These are phyloP conservation scores for Cheilosia vulpina DNA, from an alignment of 2,888 invertebrate genomes.

Conservation along the genomic window DNA sequence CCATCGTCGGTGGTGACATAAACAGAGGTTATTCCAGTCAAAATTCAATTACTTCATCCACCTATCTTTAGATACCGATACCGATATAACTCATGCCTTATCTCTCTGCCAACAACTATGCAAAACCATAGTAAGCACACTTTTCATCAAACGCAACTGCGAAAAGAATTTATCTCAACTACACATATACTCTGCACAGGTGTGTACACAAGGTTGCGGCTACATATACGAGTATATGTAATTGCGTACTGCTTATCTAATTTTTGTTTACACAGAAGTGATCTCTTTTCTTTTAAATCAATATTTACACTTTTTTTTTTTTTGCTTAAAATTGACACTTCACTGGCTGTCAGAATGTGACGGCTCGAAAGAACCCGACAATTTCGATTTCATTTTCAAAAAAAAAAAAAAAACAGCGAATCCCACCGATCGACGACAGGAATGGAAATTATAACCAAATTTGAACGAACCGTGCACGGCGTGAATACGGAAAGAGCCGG, in stretches of 20 bases:
- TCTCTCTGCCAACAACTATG: conserved; percentile 5
- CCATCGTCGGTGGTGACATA: conserved; percentile 43
- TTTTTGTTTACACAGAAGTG: too few relatives aligned
- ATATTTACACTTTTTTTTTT: conserved; percentile 7
- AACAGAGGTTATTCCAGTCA: conserved; percentile 38
- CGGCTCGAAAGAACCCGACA: conserved; percentile 23
- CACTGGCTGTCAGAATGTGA: conserved; percentile 38
- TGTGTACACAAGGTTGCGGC: neutral
- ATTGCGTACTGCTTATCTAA: conserved; percentile 8
- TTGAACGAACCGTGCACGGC: conserved; percentile 27
- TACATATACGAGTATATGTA: neutral
- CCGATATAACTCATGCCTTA: neutral
- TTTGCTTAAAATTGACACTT: conserved; percentile 24
- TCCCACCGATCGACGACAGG: neutral
- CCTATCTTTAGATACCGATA: conserved; percentile 39
- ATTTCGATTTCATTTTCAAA: conserved; percentile 44
- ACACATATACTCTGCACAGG: neutral
- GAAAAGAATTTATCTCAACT: conserved; percentile 1
- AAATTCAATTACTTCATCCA: conserved; percentile 41
- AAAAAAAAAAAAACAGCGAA: conserved; percentile 9
- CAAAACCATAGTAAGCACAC: conserved; percentile 13
- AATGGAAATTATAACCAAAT: conserved; percentile 36
- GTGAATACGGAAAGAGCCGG: conserved; percentile 69
- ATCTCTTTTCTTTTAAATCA: conserved; percentile 9
- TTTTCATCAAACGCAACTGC: neutral